Percentiles rank a stretch among this genome's conserved stretches.
phyloP scores from a whole-genome alignment of 2,888 invertebrate species.

The Pseudolycoriella hygida region DNA sequence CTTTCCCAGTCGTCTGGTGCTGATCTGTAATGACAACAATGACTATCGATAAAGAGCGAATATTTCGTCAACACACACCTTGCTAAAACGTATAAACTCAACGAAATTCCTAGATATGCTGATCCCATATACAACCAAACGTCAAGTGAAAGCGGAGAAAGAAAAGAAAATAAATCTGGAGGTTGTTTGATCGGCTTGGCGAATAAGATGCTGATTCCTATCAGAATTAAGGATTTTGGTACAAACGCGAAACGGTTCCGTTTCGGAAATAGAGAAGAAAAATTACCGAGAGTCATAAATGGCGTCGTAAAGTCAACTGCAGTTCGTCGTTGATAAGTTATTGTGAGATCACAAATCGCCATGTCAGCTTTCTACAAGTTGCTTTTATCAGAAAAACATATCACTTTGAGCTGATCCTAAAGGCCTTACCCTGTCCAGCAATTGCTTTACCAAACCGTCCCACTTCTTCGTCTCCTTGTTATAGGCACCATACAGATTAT shows the following conservation, averaged over 20 bases:
- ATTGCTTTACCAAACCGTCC: constrained; percentile 58
- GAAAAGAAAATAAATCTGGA: constrained; percentile 75
- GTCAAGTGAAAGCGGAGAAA: constrained; percentile 68
- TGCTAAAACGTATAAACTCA: constrained; percentile 65
- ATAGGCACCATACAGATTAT: constrained; percentile 50
- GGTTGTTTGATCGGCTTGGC: constrained; percentile 59
- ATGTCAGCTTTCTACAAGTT: constrained; percentile 70
- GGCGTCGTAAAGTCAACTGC: constrained; percentile 91
- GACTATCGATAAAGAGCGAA: background rate
- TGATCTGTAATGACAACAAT: constrained; percentile 33
- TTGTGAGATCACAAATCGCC: constrained; percentile 89
- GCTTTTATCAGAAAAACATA: background rate
- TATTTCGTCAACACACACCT: constrained; percentile 33
- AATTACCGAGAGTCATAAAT: constrained; percentile 80
- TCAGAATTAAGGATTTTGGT: background rate
- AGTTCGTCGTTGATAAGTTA: constrained; percentile 75
- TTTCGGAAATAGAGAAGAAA: background rate
- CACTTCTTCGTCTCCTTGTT: constrained; percentile 53
- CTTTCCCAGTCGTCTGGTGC: constrained; percentile 88
- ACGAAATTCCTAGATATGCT: constrained; percentile 66
- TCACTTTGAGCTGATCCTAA: too few relatives aligned
- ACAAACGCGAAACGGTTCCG: background rate
- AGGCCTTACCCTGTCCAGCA: constrained; percentile 62
- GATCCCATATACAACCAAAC: constrained; percentile 85
- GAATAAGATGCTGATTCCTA: constrained; percentile 72